Conservation (phyloP, 2,797 vertebrate genomes). For the Petrocephalus sullivani region DNA sequence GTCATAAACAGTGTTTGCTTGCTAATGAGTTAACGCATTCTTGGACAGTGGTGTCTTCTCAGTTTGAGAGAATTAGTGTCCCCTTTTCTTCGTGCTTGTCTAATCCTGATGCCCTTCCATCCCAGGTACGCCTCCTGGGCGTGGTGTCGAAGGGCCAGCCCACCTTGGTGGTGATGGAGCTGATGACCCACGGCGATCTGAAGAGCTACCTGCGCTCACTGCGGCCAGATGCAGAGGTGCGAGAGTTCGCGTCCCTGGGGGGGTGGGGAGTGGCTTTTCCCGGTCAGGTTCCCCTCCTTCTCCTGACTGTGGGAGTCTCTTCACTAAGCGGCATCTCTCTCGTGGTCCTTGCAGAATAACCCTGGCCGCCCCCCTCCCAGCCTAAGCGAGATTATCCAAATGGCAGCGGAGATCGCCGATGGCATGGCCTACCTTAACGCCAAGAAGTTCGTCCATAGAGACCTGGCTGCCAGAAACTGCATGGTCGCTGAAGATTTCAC, state of each 20-base stretch:
- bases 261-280: background rate
- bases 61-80: background rate
- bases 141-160: conserved; percentile 97
- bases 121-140: conserved; percentile 85
- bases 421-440: conserved; percentile 98
- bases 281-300: background rate
- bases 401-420: conserved; percentile 91
- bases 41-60: background rate
- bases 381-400: conserved; percentile 89
- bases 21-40: background rate
- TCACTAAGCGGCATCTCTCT: background rate
- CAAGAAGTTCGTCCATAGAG: conserved; percentile 96
- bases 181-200: conserved; percentile 93
- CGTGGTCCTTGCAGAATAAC: conserved; percentile 68
- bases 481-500: conserved; percentile 94
- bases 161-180: conserved; percentile 91
- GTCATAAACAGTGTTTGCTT: background rate
- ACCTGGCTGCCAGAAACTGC: conserved; percentile 95
- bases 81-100: background rate
- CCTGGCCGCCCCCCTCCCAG: conserved; percentile 80
- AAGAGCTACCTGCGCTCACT: conserved; percentile 91
- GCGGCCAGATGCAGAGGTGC: conserved; percentile 87
- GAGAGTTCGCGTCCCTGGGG: background rate
- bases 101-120: background rate
- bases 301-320: background rate